Evolutionary conservation across 2,888 invertebrate species (phyloP).

Genomic region (Andrena bucephala): DNA sequence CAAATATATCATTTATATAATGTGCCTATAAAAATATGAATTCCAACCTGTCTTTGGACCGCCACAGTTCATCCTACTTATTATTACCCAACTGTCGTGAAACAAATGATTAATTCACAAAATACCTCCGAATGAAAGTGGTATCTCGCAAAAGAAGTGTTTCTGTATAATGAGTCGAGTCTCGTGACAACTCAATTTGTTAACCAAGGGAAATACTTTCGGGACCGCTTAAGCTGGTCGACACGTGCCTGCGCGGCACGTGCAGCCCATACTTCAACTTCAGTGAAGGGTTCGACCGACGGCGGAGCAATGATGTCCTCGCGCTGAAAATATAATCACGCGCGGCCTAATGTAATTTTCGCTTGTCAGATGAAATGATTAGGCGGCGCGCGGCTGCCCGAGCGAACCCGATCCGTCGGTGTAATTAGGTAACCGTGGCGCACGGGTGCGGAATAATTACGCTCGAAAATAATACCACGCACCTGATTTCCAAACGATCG

Average conservation of each 20-base stretch:
- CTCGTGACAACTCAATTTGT: constrained; percentile 1
- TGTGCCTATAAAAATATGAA: too few species aligned
- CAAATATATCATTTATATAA: too few species aligned
- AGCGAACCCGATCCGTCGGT: constrained; percentile 21
- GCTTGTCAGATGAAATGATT: constrained; percentile 25
- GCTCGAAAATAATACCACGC: constrained; percentile 35
- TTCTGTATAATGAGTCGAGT: background rate
- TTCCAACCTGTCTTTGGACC: too few species aligned
- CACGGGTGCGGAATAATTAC: constrained; percentile 41
- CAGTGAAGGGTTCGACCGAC: constrained; percentile 65
- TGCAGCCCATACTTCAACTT: constrained; percentile 41
- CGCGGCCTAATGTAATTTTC: constrained; percentile 47
- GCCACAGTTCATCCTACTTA: too few species aligned
- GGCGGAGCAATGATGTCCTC: constrained; percentile 33
- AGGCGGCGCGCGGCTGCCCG: constrained; percentile 13
- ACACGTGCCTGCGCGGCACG: constrained; percentile 52
- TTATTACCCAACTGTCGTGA: too few species aligned
- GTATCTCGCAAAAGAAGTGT: background rate
- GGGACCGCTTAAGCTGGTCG: constrained; percentile 9
- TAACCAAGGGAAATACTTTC: constrained; percentile 13
- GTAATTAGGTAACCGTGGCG: constrained; percentile 58
- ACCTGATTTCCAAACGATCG: constrained; percentile 47
- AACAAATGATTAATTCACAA: background rate
- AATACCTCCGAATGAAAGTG: background rate
- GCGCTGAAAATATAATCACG: constrained; percentile 47